phyloP scores from a whole-genome alignment of 2,888 invertebrate species.

The Eretmocerus hayati region DNA sequence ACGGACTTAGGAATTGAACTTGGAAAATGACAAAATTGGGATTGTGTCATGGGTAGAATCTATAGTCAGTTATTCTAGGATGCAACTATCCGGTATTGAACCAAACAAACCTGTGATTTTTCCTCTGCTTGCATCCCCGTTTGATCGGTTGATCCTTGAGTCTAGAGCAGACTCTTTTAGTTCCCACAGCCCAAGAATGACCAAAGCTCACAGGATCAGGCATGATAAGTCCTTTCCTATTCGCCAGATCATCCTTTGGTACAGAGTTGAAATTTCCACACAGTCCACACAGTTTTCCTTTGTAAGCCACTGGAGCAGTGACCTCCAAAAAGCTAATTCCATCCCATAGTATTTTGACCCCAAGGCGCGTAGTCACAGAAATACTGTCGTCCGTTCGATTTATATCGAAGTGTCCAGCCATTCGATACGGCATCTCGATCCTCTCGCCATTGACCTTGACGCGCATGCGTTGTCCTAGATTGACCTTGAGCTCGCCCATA shows the following conservation, averaged over 20 bases:
- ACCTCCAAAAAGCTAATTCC: conserved; percentile 87
- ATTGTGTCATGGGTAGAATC: too few species aligned
- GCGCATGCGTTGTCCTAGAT: conserved; percentile 77
- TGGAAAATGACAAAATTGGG: too few species aligned
- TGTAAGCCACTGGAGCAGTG: conserved; percentile 67
- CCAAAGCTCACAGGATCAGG: conserved; percentile 67
- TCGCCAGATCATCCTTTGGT: conserved; percentile 75
- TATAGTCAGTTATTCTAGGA: too few species aligned
- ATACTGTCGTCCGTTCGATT: conserved; percentile 62
- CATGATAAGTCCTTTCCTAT: conserved; percentile 61
- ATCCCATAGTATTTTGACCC: conserved; percentile 84
- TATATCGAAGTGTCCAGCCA: conserved; percentile 54
- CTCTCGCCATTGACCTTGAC: conserved; percentile 79
- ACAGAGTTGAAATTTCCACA: conserved; percentile 92
- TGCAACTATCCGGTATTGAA: too few species aligned
- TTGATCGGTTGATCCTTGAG: conserved; percentile 46
- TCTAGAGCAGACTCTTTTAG: conserved; percentile 60
- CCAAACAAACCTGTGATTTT: conserved; percentile 41
- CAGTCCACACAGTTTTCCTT: conserved; percentile 75
- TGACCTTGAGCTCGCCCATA: conserved; percentile 65
- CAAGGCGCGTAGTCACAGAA: conserved; percentile 62
- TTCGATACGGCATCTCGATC: conserved; percentile 63
- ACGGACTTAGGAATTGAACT: too few species aligned
- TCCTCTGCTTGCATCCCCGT: conserved; percentile 42
- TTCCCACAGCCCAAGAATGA: conserved; percentile 85